Percentiles rank a stretch among this genome's conserved stretches.
These are phyloP conservation scores for Oxytorus armatus DNA, from an alignment of 2,888 invertebrate species.

Conservation along the genomic window DNA sequence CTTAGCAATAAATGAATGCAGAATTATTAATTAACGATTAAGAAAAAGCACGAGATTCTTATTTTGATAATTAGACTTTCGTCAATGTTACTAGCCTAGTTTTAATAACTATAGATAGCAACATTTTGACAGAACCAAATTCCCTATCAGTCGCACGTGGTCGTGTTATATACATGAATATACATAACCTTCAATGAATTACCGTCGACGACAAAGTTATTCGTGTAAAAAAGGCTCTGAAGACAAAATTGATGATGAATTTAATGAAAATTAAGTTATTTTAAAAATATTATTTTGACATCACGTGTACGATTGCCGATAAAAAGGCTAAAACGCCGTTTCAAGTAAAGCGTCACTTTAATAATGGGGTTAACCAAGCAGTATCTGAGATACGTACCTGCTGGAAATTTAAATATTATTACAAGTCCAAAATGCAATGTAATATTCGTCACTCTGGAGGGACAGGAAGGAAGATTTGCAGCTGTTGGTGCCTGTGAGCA, in stretches of 20 bases:
- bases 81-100: no score
- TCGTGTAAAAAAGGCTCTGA: neutral
- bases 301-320: neutral
- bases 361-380: conserved; percentile 96
- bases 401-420: conserved; percentile 95
- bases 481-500: conserved; percentile 98
- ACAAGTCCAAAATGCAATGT: conserved; percentile 92
- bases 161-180: neutral
- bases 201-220: neutral
- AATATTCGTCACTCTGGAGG: conserved; percentile 91
- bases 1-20: no score
- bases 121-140: neutral
- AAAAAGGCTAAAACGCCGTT: neutral
- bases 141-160: neutral
- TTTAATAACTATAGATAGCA: no score
- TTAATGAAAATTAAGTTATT: no score
- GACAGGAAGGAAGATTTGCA: conserved; percentile 92
- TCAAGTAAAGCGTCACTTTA: neutral
- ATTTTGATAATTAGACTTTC: no score
- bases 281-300: neutral
- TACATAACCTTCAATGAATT: neutral
- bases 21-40: no score
- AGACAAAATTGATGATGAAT: no score
- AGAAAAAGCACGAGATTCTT: no score
- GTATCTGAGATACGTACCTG: conserved; percentile 94